phyloP scores from a whole-genome alignment of 2,888 invertebrate genomes.

The Aricia artaxerxes region DNA sequence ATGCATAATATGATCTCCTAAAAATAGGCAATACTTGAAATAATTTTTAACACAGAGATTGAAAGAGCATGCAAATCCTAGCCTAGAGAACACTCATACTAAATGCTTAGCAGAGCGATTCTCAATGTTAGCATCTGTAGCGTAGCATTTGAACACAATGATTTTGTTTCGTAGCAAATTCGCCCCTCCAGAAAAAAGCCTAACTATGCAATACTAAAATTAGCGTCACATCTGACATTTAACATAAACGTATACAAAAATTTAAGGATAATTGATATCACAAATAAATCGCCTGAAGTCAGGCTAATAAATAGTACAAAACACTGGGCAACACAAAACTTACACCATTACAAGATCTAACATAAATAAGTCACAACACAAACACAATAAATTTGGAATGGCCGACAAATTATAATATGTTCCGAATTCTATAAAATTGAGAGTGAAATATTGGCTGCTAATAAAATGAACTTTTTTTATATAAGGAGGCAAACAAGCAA shows the following conservation, averaged over 20 bases:
- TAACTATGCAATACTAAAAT: constrained; percentile 65
- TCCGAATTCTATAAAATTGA: neutral
- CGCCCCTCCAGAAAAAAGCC: constrained; percentile 15
- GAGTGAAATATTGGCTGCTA: neutral
- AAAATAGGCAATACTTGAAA: neutral
- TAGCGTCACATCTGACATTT: constrained; percentile 72
- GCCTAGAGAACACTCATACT: neutral
- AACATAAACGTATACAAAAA: constrained; percentile 78
- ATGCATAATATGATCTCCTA: no score
- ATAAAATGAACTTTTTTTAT: neutral
- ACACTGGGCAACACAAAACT: constrained; percentile 30
- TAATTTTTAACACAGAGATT: neutral
- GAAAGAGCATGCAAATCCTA: neutral
- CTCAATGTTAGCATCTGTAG: neutral
- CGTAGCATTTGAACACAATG: neutral
- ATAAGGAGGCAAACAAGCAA: no score
- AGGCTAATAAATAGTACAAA: constrained; percentile 49
- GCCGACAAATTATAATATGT: neutral
- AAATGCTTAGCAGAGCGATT: neutral
- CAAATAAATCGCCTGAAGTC: constrained; percentile 70
- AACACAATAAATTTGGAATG: constrained; percentile 24
- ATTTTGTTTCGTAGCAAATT: neutral
- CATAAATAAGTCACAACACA: constrained; percentile 26
- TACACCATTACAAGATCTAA: constrained; percentile 6
- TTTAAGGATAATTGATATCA: constrained; percentile 76